Conservation (phyloP, 2,888 invertebrate genomes). For the Tachina lurida region DNA sequence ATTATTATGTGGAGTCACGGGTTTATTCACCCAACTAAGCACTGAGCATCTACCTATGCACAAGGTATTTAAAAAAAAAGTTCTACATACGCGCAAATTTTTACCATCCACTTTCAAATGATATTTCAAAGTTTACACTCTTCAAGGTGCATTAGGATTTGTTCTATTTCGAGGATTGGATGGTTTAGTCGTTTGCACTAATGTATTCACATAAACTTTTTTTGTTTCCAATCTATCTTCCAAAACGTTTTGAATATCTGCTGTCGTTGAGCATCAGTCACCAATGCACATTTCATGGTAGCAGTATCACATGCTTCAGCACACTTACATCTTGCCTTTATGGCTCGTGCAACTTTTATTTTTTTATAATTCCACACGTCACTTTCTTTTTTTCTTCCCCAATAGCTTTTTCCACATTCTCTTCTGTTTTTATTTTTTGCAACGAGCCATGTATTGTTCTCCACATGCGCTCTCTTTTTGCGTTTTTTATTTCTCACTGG, state of each 20-base stretch:
- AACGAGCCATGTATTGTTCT: conserved; percentile 34
- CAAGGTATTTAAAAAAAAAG: conserved; percentile 42
- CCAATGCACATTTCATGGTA: conserved; percentile 44
- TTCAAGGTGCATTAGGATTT: conserved; percentile 41
- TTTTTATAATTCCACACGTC: conserved; percentile 18
- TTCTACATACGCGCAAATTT: conserved; percentile 8
- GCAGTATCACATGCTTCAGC: conserved; percentile 24
- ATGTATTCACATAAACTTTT: conserved; percentile 34
- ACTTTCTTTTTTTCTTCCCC: conserved; percentile 49
- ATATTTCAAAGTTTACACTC: conserved; percentile 47
- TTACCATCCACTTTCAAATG: conserved; percentile 1
- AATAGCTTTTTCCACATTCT: conserved; percentile 38
- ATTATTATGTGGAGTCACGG: no score
- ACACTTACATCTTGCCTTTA: conserved; percentile 43
- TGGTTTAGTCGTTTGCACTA: conserved; percentile 32
- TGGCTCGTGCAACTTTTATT: conserved; percentile 39
- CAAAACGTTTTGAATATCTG: conserved; percentile 46
- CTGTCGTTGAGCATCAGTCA: conserved; percentile 43
- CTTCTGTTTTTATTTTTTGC: no score
- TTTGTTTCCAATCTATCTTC: conserved; percentile 35
- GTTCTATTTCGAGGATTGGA: conserved; percentile 43
- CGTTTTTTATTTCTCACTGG: conserved; percentile 32
- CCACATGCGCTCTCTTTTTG: conserved; percentile 12
- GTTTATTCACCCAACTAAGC: conserved; percentile 44
- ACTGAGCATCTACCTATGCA: conserved; percentile 47